Evolutionary conservation across 2,888 invertebrate species (phyloP), one percentile per base, ranked within the genome.

Genomic region (Callimorpha dominula): DNA sequence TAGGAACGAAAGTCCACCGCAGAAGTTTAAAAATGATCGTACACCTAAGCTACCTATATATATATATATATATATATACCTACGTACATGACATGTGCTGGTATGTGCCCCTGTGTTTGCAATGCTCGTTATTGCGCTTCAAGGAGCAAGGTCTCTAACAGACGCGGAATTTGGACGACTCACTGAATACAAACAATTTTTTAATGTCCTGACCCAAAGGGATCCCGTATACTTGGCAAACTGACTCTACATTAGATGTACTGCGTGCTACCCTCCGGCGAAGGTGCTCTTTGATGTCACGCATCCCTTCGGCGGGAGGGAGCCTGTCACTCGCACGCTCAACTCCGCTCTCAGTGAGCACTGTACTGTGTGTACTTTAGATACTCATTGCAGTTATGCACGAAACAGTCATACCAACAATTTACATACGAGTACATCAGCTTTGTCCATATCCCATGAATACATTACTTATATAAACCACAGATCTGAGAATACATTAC

Each of bases 281-380:
- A 5, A 43, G 57, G 72, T 72, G 75, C 70, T 74, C 81, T 82
- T 81, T 83, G 83, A 82, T 81, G 80, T 83, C 78, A 42, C n/a
- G 65, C 50, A 42, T 67, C 62, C 71, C 52, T 67, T 17, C 67
- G 42, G 42, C 66, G 49, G 50, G 15, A 14, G n/a, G 12, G 31
- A 14, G 12, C 8, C 50, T 66, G 73, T 63, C 65, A 66, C 66
- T 12, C 20, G 60, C 69, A 66, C 50, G 57, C 57, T 40, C 31
- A 17, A 11, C 9, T 7, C n/a, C 52, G n/a, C 15, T 12, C 43
- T 11, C 20, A 4, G 40, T 6, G 62, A 11, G 42, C 57, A 46
- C 31, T 17, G 68, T 15, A 54, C 11, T 20, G 43, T 14, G 14
- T n/a, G 3, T 66, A 17, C 63, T 17, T 63, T 14, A 9, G n/a